Conservation (phyloP, 2,113 vertebrate species). For the Leptobrachium leishanense region DNA sequence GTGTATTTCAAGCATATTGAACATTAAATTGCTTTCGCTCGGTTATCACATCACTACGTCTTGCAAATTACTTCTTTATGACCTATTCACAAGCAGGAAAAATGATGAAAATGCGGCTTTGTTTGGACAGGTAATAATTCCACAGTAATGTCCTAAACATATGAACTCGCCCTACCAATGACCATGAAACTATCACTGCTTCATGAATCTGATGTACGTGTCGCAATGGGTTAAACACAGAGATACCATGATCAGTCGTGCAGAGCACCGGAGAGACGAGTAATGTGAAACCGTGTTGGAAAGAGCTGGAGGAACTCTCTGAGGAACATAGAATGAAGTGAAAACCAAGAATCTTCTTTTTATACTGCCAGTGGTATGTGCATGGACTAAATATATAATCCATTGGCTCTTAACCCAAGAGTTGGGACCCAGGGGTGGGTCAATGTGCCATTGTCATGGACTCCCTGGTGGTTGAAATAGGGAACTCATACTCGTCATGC, state of each 20-base stretch:
- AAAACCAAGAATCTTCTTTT: too few species aligned
- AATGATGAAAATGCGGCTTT: conserved; percentile 32
- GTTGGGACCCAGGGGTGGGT: too few species aligned
- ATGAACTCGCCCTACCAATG: conserved; percentile 14
- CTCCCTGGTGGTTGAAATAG: too few species aligned
- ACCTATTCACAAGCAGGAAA: not conserved
- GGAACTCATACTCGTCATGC: too few species aligned
- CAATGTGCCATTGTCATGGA: too few species aligned
- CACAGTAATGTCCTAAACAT: conserved; percentile 12
- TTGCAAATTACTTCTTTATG: conserved; percentile 24
- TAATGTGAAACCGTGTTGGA: conserved; percentile 15
- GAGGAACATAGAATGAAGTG: not conserved
- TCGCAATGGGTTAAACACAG: conserved; percentile 4
- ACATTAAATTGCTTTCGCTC: conserved; percentile 14
- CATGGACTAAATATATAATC: too few species aligned
- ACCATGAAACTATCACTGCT: not conserved
- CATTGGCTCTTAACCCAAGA: too few species aligned
- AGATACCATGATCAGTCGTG: not conserved
- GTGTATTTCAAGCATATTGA: not conserved
- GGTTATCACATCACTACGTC: conserved; percentile 21
- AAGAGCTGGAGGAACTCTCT: not conserved
- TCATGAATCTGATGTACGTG: conserved; percentile 7
- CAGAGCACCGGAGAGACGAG: not conserved
- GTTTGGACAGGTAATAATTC: conserved; percentile 19
- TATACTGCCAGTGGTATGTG: too few species aligned